Conservation (phyloP, 2,797 vertebrate genomes). For the Mionectes olivaceus region DNA sequence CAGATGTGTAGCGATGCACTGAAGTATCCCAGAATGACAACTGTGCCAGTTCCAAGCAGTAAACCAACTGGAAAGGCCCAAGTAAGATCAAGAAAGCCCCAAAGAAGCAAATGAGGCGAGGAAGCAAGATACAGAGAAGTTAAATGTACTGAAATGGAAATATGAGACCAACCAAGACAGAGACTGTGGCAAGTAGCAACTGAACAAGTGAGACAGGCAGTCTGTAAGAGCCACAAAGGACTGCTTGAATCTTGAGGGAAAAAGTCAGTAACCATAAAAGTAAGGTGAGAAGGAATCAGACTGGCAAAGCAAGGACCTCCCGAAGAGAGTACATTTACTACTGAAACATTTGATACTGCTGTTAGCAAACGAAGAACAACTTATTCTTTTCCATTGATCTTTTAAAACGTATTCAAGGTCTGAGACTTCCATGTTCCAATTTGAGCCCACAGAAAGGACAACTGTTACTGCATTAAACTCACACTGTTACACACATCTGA, state of each 20-base stretch:
- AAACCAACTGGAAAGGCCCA: not conserved
- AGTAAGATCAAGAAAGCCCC: slow-evolving; percentile 6
- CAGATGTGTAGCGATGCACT: not conserved
- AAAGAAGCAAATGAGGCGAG: slow-evolving; percentile 12
- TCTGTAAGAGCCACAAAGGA: not conserved
- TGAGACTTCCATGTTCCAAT: not conserved
- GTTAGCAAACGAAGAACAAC: not conserved
- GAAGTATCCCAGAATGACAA: not conserved
- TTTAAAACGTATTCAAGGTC: not conserved
- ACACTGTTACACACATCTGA: not conserved
- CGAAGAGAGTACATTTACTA: not conserved
- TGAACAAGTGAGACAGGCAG: not conserved
- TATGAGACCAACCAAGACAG: not conserved
- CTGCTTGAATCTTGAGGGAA: not conserved
- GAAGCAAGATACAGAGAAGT: not conserved
- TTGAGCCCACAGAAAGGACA: not conserved
- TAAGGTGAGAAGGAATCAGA: not conserved
- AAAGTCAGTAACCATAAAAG: not conserved
- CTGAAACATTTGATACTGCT: not conserved
- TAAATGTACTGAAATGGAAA: slow-evolving; percentile 6
- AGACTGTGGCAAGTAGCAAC: not conserved
- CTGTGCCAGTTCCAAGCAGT: not conserved
- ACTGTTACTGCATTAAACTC: not conserved
- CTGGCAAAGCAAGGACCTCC: not conserved
- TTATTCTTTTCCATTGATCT: not conserved